phyloP scores from a whole-genome alignment of 2,113 vertebrate species.

The Romanogobio albipinnatus region DNA sequence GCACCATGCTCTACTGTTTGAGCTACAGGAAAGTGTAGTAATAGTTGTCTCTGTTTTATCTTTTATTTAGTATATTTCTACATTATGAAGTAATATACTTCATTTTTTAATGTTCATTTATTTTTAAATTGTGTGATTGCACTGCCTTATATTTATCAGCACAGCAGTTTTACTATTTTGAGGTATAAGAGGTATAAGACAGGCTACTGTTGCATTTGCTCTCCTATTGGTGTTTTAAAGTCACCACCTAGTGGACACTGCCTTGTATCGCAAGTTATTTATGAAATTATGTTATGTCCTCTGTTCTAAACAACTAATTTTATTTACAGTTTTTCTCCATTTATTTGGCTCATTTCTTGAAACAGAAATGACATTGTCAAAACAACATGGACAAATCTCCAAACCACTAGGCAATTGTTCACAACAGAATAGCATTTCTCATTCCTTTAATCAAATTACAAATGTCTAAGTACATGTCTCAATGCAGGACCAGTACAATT shows the following conservation, averaged over 20 bases:
- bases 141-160: background rate
- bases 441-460: too few relatives aligned
- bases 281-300: background rate
- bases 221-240: conserved; percentile 13
- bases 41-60: background rate
- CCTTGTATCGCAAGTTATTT: background rate
- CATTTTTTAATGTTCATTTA: background rate
- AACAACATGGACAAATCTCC: too few relatives aligned
- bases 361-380: too few relatives aligned
- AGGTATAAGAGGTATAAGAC: too few relatives aligned
- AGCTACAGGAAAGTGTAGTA: too few relatives aligned
- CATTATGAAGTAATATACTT: too few relatives aligned
- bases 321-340: background rate
- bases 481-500: too few relatives aligned
- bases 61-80: background rate
- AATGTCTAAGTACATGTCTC: too few relatives aligned
- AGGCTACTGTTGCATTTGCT: background rate
- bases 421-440: too few relatives aligned
- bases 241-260: conserved; percentile 41
- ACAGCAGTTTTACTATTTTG: background rate
- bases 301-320: background rate
- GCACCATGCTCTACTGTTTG: too few relatives aligned
- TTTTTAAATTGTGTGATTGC: background rate
- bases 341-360: too few relatives aligned
- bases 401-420: too few relatives aligned